Evolutionary conservation across 2,888 invertebrate genomes (phyloP).

Genomic region (Gryllus longicercus): DNA sequence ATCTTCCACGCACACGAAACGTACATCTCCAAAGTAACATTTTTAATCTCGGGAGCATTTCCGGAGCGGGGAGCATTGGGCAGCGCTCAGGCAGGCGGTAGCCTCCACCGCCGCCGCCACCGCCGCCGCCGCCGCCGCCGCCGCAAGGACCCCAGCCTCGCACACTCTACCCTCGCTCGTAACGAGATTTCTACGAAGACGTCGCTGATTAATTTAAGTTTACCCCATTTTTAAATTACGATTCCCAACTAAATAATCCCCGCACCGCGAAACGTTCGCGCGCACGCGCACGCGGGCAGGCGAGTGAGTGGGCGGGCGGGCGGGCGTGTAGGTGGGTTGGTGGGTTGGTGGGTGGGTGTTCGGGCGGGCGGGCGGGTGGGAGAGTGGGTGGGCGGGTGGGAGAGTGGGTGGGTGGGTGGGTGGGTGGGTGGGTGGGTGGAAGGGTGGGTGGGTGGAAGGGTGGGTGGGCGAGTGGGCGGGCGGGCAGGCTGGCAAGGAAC

Average conservation of each 20-base stretch:
- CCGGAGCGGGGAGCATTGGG: background rate
- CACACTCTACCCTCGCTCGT: background rate
- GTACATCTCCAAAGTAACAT: background rate
- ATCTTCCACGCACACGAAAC: background rate
- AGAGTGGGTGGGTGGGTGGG: too few relatives aligned
- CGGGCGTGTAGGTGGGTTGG: too few relatives aligned
- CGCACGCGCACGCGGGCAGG: too few relatives aligned
- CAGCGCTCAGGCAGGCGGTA: background rate
- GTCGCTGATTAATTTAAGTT: constrained; percentile 17
- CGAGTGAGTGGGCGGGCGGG: too few relatives aligned
- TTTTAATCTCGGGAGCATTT: background rate
- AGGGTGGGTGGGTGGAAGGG: too few relatives aligned
- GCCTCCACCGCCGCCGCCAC: background rate
- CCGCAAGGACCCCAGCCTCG: background rate
- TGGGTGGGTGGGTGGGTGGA: too few relatives aligned
- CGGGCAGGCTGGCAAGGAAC: background rate
- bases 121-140: background rate
- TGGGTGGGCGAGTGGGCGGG: too few relatives aligned
- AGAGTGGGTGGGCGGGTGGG: too few relatives aligned
- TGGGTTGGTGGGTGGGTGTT: too few relatives aligned
- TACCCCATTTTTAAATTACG: constrained; percentile 17
- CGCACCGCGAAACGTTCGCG: background rate
- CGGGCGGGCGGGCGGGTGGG: too few relatives aligned
- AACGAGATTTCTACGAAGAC: constrained; percentile 2
- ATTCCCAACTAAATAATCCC: constrained; percentile 17